Conservation (phyloP, 2,888 invertebrate genomes). For the Lissonota sp. region DNA sequence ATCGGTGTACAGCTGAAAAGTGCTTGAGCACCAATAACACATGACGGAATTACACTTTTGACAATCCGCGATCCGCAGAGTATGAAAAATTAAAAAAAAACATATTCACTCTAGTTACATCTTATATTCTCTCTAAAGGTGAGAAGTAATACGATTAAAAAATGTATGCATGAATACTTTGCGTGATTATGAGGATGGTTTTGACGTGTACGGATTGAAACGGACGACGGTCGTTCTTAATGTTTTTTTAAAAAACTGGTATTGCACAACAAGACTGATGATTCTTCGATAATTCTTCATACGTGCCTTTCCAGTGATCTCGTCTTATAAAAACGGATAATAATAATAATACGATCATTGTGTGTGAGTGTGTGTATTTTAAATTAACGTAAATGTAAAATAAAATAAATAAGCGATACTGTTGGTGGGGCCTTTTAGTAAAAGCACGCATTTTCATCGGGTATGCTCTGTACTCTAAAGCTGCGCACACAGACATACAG, state of each 20-base stretch:
- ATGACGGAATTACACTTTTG: conserved; percentile 70
- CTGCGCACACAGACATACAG: conserved; percentile 52
- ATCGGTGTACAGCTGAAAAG: conserved; percentile 34
- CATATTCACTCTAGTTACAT: conserved; percentile 44
- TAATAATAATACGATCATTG: conserved; percentile 43
- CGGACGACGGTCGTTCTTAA: conserved; percentile 57
- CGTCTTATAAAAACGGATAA: conserved; percentile 11
- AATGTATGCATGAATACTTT: conserved; percentile 37
- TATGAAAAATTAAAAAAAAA: conserved; percentile 63
- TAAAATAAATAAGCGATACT: conserved; percentile 82
- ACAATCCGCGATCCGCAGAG: conserved; percentile 67
- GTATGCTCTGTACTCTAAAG: conserved; percentile 82
- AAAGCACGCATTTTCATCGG: conserved; percentile 76
- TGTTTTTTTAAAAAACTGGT: conserved; percentile 21
- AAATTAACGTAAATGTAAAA: conserved; percentile 46
- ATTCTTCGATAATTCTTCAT: background rate
- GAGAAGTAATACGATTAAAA: conserved; percentile 46
- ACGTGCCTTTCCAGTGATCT: background rate
- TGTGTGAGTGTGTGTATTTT: conserved; percentile 22
- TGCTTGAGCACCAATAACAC: conserved; percentile 69
- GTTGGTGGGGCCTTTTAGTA: conserved; percentile 79
- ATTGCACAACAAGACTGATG: conserved; percentile 34
- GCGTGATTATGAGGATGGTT: conserved; percentile 48
- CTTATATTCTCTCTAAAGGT: conserved; percentile 26
- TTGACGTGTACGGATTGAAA: conserved; percentile 41